A percentile compares a stretch with the other conserved stretches of the same genome.
These are phyloP conservation scores for Plebejus anna DNA, from an alignment of 2,888 invertebrate species.

Conservation along the genomic window DNA sequence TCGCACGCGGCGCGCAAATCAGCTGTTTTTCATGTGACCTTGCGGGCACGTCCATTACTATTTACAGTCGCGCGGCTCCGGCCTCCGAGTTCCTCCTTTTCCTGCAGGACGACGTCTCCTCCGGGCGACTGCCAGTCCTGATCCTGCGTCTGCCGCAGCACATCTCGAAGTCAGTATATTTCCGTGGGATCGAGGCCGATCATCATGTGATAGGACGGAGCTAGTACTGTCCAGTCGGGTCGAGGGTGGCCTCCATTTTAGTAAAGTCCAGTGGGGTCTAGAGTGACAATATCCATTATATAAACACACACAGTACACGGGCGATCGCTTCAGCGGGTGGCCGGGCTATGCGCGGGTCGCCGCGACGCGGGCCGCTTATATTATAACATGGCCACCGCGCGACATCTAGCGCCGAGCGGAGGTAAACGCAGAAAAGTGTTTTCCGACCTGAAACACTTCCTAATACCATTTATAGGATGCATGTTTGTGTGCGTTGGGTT, in stretches of 20 bases:
- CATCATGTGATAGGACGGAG: constrained; percentile 64
- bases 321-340: constrained; percentile 56
- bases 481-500: background rate
- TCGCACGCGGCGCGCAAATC: constrained; percentile 61
- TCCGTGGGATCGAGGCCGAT: constrained; percentile 71
- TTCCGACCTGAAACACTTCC: constrained; percentile 41
- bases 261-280: constrained; percentile 75
- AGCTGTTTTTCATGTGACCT: constrained; percentile 75
- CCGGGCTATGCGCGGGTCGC: constrained; percentile 63
- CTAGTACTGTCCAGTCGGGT: constrained; percentile 68
- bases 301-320: constrained; percentile 56
- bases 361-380: constrained; percentile 57
- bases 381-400: constrained; percentile 54
- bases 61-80: constrained; percentile 60
- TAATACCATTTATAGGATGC: constrained; percentile 1
- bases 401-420: constrained; percentile 68
- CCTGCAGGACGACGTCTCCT: constrained; percentile 72
- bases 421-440: constrained; percentile 45
- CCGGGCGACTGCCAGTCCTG: constrained; percentile 64
- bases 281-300: constrained; percentile 66
- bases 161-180: constrained; percentile 69
- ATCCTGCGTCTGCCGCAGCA: constrained; percentile 73
- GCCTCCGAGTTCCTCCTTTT: constrained; percentile 61
- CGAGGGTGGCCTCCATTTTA: constrained; percentile 64
- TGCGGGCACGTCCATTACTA: constrained; percentile 63